Conservation (phyloP, 2,797 vertebrate species). For the Sebastes paucispinis region DNA sequence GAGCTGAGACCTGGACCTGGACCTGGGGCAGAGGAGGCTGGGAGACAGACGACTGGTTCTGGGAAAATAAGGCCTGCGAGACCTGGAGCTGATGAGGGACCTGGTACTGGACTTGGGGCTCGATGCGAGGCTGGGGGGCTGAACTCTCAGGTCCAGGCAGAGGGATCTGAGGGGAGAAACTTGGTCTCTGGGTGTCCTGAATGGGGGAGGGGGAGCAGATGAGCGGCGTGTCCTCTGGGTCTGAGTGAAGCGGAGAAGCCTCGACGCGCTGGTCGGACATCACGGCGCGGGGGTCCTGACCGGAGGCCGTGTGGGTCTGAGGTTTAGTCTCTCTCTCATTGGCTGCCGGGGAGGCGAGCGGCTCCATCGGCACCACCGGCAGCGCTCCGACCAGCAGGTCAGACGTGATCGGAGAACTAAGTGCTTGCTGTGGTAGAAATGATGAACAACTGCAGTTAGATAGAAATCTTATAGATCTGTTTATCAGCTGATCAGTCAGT, state of each 20-base stretch:
- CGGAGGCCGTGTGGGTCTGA: conserved; percentile 21
- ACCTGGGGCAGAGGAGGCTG: conserved; percentile 12
- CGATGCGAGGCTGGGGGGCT: conserved; percentile 17
- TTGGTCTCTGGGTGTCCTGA: conserved; percentile 48
- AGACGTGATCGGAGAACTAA: conserved; percentile 64
- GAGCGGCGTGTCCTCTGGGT: conserved; percentile 41
- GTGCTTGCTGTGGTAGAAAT: conserved; percentile 69
- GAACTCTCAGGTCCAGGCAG: conserved; percentile 30
- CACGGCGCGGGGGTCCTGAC: conserved; percentile 43
- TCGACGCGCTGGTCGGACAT: conserved; percentile 58
- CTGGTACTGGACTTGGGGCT: conserved; percentile 46
- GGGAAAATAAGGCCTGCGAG: conserved; percentile 44
- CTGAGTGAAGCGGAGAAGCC: conserved; percentile 63
- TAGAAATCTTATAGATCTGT: not conserved
- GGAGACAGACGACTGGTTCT: conserved; percentile 32
- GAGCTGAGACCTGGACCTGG: conserved; percentile 30
- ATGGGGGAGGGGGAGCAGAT: conserved; percentile 63
- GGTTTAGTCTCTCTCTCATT: conserved; percentile 52
- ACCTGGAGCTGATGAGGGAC: conserved; percentile 46
- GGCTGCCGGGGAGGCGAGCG: conserved; percentile 61
- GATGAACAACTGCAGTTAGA: not conserved
- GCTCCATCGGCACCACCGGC: conserved; percentile 65
- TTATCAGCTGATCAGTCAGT: not conserved
- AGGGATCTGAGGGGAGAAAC: conserved; percentile 51
- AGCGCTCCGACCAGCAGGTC: conserved; percentile 65